Conservation (phyloP, 2,113 vertebrate genomes). For the Fregetta grallaria region DNA sequence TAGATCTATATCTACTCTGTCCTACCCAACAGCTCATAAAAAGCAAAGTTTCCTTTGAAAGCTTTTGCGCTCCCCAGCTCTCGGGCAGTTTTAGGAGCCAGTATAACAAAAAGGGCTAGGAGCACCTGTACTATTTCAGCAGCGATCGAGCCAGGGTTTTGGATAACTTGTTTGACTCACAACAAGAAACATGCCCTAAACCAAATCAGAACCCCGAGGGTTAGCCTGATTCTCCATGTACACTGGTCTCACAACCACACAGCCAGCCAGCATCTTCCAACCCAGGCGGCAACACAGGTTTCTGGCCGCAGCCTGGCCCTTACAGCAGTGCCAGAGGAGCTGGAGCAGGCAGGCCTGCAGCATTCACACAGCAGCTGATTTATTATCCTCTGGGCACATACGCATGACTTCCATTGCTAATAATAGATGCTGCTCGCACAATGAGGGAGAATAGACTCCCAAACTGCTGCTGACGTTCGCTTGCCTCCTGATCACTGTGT, state of each 20-base stretch:
- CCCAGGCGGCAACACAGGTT: neutral
- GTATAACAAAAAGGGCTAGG: neutral
- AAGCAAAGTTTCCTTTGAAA: constrained; percentile 19
- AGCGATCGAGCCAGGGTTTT: neutral
- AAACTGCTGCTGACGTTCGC: neutral
- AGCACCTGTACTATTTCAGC: constrained; percentile 7
- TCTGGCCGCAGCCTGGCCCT: neutral
- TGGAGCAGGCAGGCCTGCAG: neutral
- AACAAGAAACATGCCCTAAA: neutral
- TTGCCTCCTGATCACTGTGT: neutral
- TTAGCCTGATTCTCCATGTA: neutral
- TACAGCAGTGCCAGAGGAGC: neutral
- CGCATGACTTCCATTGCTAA: neutral
- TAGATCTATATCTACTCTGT: neutral
- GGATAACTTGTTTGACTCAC: neutral
- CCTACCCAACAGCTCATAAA: constrained; percentile 26
- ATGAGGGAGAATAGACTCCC: neutral
- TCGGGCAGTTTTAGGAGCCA: neutral
- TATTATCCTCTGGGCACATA: neutral
- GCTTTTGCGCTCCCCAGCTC: neutral
- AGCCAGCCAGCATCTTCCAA: neutral
- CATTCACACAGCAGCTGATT: neutral
- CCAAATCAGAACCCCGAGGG: neutral
- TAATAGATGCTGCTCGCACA: neutral
- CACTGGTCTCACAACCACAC: neutral